Evolutionary conservation across 2,113 vertebrate species (phyloP).

Genomic region (Ariopsis seemanni): DNA sequence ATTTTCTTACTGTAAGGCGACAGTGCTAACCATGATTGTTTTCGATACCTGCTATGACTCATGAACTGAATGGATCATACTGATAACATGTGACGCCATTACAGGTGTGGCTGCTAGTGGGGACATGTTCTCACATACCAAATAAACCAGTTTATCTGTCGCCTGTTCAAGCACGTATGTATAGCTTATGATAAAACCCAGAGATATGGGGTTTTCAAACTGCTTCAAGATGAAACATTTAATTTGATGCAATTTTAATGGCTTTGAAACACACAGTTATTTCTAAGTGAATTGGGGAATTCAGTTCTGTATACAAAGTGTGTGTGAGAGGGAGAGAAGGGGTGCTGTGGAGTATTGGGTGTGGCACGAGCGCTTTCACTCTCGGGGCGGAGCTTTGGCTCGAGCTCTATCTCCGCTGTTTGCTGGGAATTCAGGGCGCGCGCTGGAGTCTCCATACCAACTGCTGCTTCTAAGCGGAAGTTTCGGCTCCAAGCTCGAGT

Average conservation of each 20-base stretch:
- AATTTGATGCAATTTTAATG: not conserved
- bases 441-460: not conserved
- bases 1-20: too few relatives aligned
- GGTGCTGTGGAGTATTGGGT: conserved; percentile 34
- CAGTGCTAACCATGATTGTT: too few relatives aligned
- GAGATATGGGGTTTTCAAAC: not conserved
- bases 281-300: too few relatives aligned
- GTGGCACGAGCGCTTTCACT: conserved; percentile 43
- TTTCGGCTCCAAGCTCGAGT: not conserved
- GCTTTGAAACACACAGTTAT: not conserved
- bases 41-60: conserved; percentile 10
- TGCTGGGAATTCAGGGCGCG: conserved; percentile 46
- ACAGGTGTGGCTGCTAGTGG: conserved; percentile 38
- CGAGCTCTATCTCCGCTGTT: conserved; percentile 7
- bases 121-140: conserved; percentile 22
- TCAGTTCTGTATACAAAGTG: too few relatives aligned
- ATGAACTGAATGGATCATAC: not conserved
- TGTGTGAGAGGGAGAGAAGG: not conserved
- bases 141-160: not conserved
- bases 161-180: not conserved
- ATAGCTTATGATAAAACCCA: not conserved
- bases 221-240: not conserved
- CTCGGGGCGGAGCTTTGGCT: conserved; percentile 52
- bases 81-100: conserved; percentile 13
- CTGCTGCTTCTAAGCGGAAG: conserved; percentile 23